Evolutionary conservation across 2,113 vertebrate genomes (phyloP).

Genomic region (Numida meleagris): DNA sequence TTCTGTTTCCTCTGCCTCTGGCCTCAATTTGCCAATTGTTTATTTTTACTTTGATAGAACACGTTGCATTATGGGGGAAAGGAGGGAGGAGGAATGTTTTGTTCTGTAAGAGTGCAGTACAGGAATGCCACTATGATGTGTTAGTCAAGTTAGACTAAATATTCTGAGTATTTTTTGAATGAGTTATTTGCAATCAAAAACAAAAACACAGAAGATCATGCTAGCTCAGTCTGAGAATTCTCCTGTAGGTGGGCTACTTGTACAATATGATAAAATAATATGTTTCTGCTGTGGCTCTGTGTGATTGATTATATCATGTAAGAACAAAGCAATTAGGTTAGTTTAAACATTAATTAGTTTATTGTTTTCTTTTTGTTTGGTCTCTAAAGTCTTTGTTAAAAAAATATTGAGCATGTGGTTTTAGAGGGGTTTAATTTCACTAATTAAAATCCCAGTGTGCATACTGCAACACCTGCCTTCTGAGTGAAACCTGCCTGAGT

Average conservation of each 20-base stretch:
- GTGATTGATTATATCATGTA: constrained; percentile 20
- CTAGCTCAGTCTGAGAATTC: neutral
- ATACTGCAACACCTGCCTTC: neutral
- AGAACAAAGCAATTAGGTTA: constrained; percentile 43
- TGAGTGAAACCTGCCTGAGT: neutral
- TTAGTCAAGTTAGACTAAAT: neutral
- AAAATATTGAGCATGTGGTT: neutral
- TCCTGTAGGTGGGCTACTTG: neutral
- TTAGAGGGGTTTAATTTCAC: constrained; percentile 29
- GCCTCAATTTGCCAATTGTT: neutral
- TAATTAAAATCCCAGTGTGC: neutral
- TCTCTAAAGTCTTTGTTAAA: constrained; percentile 13
- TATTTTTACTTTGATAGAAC: neutral
- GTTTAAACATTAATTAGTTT: constrained; percentile 53
- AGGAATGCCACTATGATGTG: neutral
- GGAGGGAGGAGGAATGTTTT: neutral
- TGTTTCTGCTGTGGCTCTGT: neutral
- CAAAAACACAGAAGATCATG: neutral
- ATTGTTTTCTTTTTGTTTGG: constrained; percentile 30
- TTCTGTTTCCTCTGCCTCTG: neutral
- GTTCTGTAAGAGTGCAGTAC: neutral
- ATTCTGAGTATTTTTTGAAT: neutral
- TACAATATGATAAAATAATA: neutral
- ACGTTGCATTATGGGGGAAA: neutral
- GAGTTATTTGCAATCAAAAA: neutral